Base-by-base conservation (phyloP, 2,888 invertebrate genomes). In the Noctua fimbriata region DNA sequence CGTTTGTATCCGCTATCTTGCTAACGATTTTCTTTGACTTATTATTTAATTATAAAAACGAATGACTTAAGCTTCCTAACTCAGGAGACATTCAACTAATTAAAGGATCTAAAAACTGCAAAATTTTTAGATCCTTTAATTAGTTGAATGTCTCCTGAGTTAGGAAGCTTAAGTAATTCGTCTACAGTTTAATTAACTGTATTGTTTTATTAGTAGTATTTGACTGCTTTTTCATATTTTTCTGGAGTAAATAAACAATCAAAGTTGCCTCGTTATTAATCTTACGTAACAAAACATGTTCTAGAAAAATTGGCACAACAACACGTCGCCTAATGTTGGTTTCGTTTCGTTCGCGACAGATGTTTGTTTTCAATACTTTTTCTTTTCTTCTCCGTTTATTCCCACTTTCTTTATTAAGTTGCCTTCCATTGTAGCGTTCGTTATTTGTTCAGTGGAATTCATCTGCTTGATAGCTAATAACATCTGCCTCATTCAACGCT, bases 301-400 rank as follows among this genome's bases (percentile, higher is more conserved):
- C 14, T 44, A 69, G 55, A 81, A 81, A 65, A 67, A 73, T 67
- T 52, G 69, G 52, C 76, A 41, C 84, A 85, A 73, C 72, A 76
- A 24, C 73, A 55, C 69, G 66, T 75, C 81, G 69, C 81, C 66
- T 87, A 75, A 85, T 85, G 77, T 81, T 41, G 85, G 72, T 67
- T 77, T 73, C 76, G 63, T 85, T 85, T 80, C 77, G 75, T 82
- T 84, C 78, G 88, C 91, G 89, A 89, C 93, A 92, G 91, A 90
- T 92, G 93, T 91, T 90, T 89, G 88, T 87, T 88, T 90, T 89
- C 90, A 88, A 90, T 90, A 89, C 84, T 81, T 77, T 86, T 86
- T 83, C 77, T 79, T 76, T 73, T 81, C 24, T 47, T 85, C 78
- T 83, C 82, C 88, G 85, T 90, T 92, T 89, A 87, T 87, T 89